Conservation (phyloP, 2,113 vertebrate species). For the Paedocypris sp. region DNA sequence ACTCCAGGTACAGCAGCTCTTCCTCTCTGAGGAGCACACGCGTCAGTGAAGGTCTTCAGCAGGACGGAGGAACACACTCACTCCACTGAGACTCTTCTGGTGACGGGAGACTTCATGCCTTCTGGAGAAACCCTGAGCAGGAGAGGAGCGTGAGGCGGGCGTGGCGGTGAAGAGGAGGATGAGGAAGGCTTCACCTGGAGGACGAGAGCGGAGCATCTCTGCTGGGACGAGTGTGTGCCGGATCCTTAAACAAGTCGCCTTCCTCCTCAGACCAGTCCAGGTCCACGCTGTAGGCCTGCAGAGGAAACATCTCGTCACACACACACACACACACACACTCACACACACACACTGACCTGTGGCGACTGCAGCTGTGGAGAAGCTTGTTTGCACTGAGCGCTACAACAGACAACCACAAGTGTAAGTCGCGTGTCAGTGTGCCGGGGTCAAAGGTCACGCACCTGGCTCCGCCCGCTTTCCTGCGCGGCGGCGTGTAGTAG, state of each 20-base stretch:
- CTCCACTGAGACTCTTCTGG: conserved; percentile 58
- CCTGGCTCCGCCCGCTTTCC: conserved; percentile 41
- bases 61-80: conserved; percentile 50
- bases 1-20: conserved; percentile 78
- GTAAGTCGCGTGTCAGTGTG: no score
- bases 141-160: no score
- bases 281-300: no score
- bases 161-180: neutral
- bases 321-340: neutral
- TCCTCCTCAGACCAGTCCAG: conserved; percentile 46
- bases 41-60: neutral
- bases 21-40: conserved; percentile 69
- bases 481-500: conserved; percentile 74
- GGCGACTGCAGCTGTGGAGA: conserved; percentile 34
- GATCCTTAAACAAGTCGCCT: conserved; percentile 35
- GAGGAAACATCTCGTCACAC: no score
- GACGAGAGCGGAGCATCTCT: conserved; percentile 34
- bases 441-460: no score
- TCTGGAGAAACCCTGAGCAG: conserved; percentile 43
- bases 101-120: conserved; percentile 41
- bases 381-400: conserved; percentile 37
- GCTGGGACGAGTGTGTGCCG: conserved; percentile 25
- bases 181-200: conserved; percentile 53
- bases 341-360: conserved; percentile 41
- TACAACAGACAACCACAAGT: conserved; percentile 25